Conservation (phyloP, 2,888 invertebrate genomes). For the Tolmerus cingulatus region DNA sequence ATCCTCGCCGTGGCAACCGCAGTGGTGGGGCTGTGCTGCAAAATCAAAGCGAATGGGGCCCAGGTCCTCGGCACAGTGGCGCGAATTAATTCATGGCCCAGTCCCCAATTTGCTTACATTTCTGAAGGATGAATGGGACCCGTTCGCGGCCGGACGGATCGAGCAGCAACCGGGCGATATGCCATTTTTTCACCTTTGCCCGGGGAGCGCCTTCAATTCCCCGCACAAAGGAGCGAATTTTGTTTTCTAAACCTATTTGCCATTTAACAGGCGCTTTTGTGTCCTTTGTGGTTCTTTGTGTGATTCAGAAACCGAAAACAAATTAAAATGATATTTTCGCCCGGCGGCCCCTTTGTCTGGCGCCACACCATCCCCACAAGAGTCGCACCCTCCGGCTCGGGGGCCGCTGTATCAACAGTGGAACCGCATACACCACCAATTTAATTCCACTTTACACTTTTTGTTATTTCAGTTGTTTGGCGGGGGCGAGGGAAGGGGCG, state of each 20-base stretch:
- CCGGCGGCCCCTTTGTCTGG: background rate
- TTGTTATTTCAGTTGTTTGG: slow-evolving; percentile 17
- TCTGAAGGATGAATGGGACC: background rate
- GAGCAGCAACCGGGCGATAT: slow-evolving; percentile 10
- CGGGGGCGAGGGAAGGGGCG: background rate
- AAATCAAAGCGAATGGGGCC: background rate
- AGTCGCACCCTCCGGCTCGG: background rate
- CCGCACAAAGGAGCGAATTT: slow-evolving; percentile 20
- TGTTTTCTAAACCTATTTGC: slow-evolving; percentile 35
- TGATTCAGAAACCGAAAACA: slow-evolving; percentile 32
- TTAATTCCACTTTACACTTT: slow-evolving; percentile 37
- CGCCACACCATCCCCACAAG: background rate
- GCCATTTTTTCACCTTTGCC: background rate
- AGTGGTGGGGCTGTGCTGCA: background rate
- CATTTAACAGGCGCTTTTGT: slow-evolving; percentile 29
- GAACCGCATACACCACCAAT: slow-evolving; percentile 28
- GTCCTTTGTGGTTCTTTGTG: slow-evolving; percentile 34
- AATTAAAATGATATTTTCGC: slow-evolving; percentile 41
- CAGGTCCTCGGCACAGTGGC: background rate
- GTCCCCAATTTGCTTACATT: slow-evolving; percentile 7
- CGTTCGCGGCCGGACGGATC: background rate
- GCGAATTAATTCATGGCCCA: background rate
- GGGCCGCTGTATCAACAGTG: slow-evolving; percentile 14
- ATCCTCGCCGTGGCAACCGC: background rate
- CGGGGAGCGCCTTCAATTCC: slow-evolving; percentile 1